phyloP scores from a whole-genome alignment of 2,888 invertebrate species.

The Drosophila affinis region DNA sequence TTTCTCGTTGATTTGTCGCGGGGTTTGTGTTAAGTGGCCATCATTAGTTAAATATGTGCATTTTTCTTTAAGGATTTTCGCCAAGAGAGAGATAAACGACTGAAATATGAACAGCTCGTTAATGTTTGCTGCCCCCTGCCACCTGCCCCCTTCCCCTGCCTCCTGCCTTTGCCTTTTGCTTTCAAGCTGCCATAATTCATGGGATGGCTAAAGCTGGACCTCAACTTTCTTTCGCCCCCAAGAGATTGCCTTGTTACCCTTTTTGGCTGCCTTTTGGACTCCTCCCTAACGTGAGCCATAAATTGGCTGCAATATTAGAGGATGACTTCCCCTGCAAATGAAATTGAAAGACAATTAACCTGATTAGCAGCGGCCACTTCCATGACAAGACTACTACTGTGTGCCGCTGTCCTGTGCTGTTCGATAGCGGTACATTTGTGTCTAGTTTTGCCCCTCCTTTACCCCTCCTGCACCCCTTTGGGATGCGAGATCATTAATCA shows the following conservation, averaged over 20 bases:
- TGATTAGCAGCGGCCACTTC: conserved; percentile 65
- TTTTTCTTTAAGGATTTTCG: conserved; percentile 78
- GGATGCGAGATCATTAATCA: conserved; percentile 72
- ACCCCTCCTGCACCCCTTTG: background rate
- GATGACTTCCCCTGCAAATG: conserved; percentile 53
- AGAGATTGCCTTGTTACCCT: conserved; percentile 16
- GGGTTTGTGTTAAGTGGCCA: conserved; percentile 76
- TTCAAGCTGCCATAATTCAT: conserved; percentile 75
- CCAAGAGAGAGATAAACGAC: conserved; percentile 53
- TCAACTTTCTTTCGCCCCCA: conserved; percentile 59
- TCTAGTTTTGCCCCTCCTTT: conserved; percentile 37
- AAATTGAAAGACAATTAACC: conserved; percentile 78
- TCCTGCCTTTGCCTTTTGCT: conserved; percentile 29
- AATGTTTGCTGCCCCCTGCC: conserved; percentile 29
- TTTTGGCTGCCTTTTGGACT: background rate
- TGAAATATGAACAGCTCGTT: conserved; percentile 56
- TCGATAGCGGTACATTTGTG: conserved; percentile 67
- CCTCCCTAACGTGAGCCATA: conserved; percentile 19
- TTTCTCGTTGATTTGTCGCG: conserved; percentile 77
- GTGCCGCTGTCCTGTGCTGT: conserved; percentile 6
- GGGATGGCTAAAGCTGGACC: conserved; percentile 7
- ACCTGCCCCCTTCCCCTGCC: background rate
- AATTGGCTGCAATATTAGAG: conserved; percentile 28
- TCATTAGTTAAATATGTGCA: conserved; percentile 80
- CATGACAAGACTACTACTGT: conserved; percentile 64